phyloP scores from a whole-genome alignment of 1,140 invertebrate species.

The Drosophila nikananu region DNA sequence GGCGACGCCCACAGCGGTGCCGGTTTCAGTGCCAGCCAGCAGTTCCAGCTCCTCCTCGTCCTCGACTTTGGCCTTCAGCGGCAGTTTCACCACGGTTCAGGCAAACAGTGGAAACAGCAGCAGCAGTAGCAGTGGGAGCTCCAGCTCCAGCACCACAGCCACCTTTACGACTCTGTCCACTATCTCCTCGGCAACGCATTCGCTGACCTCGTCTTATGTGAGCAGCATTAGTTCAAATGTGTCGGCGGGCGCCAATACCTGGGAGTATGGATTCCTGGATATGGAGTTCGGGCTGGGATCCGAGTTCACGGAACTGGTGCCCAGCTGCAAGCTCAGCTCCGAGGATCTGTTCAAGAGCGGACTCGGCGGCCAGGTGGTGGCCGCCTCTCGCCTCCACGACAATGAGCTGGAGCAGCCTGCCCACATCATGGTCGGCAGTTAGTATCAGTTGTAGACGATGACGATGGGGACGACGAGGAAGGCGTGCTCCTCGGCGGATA shows the following conservation, averaged over 20 bases:
- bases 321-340: constrained; percentile 88
- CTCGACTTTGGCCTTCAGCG: constrained; percentile 70
- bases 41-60: constrained; percentile 29
- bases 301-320: constrained; percentile 87
- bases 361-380: constrained; percentile 62
- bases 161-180: constrained; percentile 81
- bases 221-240: constrained; percentile 76
- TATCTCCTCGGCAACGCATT: constrained; percentile 78
- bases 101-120: constrained; percentile 25
- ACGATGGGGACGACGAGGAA: constrained; percentile 6
- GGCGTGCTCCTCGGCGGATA: constrained; percentile 7
- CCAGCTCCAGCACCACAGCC: constrained; percentile 62
- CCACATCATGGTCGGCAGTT: constrained; percentile 85
- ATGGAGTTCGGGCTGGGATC: constrained; percentile 87
- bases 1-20: constrained; percentile 73
- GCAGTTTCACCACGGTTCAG: constrained; percentile 72
- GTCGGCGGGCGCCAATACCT: constrained; percentile 71
- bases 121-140: constrained; percentile 25
- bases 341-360: constrained; percentile 88
- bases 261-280: constrained; percentile 86
- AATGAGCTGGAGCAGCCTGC: constrained; percentile 84
- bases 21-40: constrained; percentile 61
- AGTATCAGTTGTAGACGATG: constrained; percentile 80
- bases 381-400: constrained; percentile 64
- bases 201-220: constrained; percentile 79